Conservation (phyloP, 2,888 invertebrate species). For the Altica lythri region DNA sequence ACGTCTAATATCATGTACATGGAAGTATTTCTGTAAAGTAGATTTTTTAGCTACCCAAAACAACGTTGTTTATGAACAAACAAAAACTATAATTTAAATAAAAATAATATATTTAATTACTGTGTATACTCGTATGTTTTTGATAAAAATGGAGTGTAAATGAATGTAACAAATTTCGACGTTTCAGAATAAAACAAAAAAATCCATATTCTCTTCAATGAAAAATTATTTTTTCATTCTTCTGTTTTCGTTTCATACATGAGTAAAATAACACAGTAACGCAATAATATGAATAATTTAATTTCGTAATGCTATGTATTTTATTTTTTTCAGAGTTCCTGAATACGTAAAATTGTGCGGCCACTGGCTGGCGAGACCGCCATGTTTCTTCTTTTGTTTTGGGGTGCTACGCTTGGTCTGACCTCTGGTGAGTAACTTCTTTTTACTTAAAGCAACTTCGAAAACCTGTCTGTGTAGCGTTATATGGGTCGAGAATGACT, state of each 20-base stretch:
- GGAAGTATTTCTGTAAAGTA: too few species aligned
- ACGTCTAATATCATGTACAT: too few species aligned
- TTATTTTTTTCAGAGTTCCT: constrained; percentile 26
- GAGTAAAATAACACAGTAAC: neutral
- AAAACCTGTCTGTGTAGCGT: neutral
- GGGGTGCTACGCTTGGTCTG: constrained; percentile 26
- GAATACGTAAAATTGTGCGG: constrained; percentile 20
- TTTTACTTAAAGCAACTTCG: neutral
- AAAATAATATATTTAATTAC: too few species aligned
- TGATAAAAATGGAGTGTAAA: too few species aligned
- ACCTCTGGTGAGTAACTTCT: constrained; percentile 34
- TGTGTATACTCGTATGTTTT: too few species aligned
- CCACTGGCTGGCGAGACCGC: constrained; percentile 23
- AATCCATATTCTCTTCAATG: constrained; percentile 3
- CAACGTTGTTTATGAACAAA: too few species aligned
- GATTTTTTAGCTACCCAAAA: too few species aligned
- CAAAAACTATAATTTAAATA: too few species aligned
- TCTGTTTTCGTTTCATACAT: constrained; percentile 6
- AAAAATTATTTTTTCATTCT: constrained; percentile 21
- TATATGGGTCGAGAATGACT: constrained; percentile 3
- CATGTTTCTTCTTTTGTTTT: constrained; percentile 34
- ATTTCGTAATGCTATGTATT: constrained; percentile 7
- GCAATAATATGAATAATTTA: constrained; percentile 12
- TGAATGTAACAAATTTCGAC: too few species aligned
- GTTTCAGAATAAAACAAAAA: too few species aligned